Evolutionary conservation across 1,140 invertebrate species (phyloP).

Genomic region (Harlomillsia oculata): DNA sequence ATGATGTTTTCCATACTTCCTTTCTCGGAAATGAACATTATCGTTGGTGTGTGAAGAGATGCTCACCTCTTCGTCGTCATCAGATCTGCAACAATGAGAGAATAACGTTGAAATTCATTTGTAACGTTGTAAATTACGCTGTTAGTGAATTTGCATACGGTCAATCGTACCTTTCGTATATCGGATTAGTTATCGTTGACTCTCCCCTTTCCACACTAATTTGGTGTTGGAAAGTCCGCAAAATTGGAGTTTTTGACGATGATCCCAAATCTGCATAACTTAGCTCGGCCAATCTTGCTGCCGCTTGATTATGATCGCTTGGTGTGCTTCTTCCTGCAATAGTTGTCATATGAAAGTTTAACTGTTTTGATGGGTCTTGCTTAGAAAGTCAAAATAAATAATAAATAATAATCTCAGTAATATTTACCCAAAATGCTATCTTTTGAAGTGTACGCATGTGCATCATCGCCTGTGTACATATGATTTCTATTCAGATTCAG

Average conservation of each 20-base stretch:
- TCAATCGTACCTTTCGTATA: slow-evolving; percentile 47
- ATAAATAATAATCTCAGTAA: not conserved
- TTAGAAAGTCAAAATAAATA: not conserved
- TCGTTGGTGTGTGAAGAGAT: slow-evolving; percentile 60
- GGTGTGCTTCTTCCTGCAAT: slow-evolving; percentile 22
- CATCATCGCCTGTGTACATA: slow-evolving; percentile 71
- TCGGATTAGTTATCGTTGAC: slow-evolving; percentile 46
- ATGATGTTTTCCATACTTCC: slow-evolving; percentile 48
- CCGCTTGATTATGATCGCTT: slow-evolving; percentile 67
- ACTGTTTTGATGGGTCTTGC: not conserved
- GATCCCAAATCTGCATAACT: slow-evolving; percentile 42
- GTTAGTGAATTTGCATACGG: not conserved
- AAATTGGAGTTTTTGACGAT: slow-evolving; percentile 43
- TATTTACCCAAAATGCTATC: slow-evolving; percentile 21
- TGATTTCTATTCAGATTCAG: slow-evolving; percentile 74
- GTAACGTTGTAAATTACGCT: not conserved
- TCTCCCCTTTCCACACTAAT: slow-evolving; percentile 41
- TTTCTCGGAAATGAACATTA: slow-evolving; percentile 71
- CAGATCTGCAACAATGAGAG: slow-evolving; percentile 46
- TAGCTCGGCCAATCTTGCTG: slow-evolving; percentile 65
- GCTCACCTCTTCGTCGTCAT: slow-evolving; percentile 50
- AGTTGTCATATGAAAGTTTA: not conserved
- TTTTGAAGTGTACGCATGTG: slow-evolving; percentile 63
- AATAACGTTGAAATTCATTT: too few species aligned
- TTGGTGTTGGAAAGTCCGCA: slow-evolving; percentile 41